These are phyloP conservation scores for Lasiurus borealis DNA, from an alignment of 2,113 vertebrate species.

Conservation along the genomic window DNA sequence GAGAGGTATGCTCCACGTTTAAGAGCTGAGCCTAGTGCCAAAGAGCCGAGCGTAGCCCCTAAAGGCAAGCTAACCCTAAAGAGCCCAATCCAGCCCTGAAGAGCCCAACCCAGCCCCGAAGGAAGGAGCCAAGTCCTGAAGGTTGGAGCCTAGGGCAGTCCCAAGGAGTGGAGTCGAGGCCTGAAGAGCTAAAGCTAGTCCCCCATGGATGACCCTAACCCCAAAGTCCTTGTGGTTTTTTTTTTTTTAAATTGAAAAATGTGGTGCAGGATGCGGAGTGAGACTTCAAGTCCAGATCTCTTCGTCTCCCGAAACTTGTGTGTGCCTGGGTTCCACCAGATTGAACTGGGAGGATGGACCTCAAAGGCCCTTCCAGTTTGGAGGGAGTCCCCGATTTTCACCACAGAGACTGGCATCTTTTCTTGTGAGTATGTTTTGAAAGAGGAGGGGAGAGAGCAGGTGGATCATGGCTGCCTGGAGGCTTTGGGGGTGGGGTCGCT, in stretches of 20 bases:
- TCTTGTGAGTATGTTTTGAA: background rate
- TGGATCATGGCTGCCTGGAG: background rate
- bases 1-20: too few relatives aligned
- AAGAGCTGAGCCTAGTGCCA: too few relatives aligned
- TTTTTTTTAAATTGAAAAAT: background rate
- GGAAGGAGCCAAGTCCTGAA: too few relatives aligned
- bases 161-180: too few relatives aligned
- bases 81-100: too few relatives aligned
- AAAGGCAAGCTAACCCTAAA: too few relatives aligned
- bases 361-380: background rate
- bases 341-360: background rate
- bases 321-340: background rate
- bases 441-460: background rate
- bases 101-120: too few relatives aligned
- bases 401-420: background rate
- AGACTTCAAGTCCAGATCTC: background rate
- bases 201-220: too few relatives aligned
- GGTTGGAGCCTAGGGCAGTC: too few relatives aligned
- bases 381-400: background rate
- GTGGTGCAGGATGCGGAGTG: background rate
- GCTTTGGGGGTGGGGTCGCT: background rate
- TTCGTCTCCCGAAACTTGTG: background rate
- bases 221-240: background rate
- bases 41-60: too few relatives aligned
- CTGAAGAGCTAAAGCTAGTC: too few relatives aligned